Conservation (phyloP, 2,888 invertebrate genomes). For the Drosophila infuscata region DNA sequence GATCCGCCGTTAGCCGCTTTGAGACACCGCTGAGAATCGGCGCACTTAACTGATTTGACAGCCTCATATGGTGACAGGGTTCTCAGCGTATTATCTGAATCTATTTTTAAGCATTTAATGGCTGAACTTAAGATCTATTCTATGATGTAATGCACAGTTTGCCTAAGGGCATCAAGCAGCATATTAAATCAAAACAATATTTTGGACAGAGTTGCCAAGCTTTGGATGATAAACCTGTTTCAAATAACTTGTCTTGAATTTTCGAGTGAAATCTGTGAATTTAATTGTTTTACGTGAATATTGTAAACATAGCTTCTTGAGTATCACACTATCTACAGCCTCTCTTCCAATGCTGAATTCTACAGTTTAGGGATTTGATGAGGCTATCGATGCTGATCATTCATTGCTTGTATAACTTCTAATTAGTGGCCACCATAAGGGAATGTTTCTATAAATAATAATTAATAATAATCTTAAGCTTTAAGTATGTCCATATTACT, state of each 20-base stretch:
- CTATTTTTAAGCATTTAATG: constrained; percentile 64
- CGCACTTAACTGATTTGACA: constrained; percentile 72
- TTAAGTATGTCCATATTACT: neutral
- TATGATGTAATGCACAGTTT: constrained; percentile 39
- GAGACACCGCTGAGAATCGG: constrained; percentile 60
- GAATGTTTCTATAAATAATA: neutral
- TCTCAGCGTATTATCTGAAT: constrained; percentile 44
- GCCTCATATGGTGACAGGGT: constrained; percentile 53
- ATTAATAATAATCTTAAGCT: neutral
- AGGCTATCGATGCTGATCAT: neutral
- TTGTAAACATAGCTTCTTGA: neutral
- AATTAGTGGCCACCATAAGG: neutral
- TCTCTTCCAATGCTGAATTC: neutral
- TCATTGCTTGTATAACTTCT: neutral
- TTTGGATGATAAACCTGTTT: neutral
- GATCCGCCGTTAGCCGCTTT: constrained; percentile 61
- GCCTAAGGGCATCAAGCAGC: neutral
- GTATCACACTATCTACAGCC: neutral
- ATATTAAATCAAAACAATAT: constrained; percentile 1
- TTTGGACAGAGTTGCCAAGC: constrained; percentile 9
- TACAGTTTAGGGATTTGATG: neutral
- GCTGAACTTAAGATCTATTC: constrained; percentile 11
- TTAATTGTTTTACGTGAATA: neutral
- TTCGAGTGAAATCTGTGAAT: neutral
- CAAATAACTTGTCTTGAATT: neutral